Conservation (phyloP, 2,797 vertebrate species). For the Limosa lapponica region DNA sequence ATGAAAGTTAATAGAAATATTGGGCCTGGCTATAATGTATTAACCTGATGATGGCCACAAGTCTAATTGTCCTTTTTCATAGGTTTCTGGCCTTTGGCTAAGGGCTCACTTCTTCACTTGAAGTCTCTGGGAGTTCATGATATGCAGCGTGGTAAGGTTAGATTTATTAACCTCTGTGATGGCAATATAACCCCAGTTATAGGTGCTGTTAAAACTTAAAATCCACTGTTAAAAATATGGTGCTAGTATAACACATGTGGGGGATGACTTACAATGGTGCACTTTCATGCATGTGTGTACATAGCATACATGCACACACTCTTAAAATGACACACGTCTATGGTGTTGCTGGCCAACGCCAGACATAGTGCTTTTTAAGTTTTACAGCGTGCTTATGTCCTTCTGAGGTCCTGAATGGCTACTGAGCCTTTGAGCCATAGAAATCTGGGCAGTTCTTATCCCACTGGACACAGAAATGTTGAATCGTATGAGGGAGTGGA, state of each 20-base stretch:
- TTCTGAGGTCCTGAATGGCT: slow-evolving; percentile 3
- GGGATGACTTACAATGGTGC: slow-evolving; percentile 29
- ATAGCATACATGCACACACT: background rate
- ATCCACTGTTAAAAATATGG: slow-evolving; percentile 63
- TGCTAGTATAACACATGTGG: slow-evolving; percentile 68
- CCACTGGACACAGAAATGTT: background rate
- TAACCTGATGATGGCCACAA: background rate
- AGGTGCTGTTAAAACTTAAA: slow-evolving; percentile 43
- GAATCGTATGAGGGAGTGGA: background rate
- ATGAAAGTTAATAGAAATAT: background rate
- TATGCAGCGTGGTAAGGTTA: background rate
- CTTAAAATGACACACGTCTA: background rate
- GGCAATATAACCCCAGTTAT: background rate
- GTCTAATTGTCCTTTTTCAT: background rate
- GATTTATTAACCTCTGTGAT: background rate
- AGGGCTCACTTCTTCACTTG: background rate
- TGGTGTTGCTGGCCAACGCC: slow-evolving; percentile 73
- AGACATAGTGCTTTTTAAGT: slow-evolving; percentile 19
- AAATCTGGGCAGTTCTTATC: background rate
- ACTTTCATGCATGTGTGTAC: background rate
- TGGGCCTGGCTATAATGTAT: background rate
- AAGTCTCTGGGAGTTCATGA: slow-evolving; percentile 21
- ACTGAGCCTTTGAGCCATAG: slow-evolving; percentile 2
- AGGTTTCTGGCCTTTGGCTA: background rate
- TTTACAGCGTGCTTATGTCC: slow-evolving; percentile 14